Base-by-base conservation (phyloP, 2,797 vertebrate genomes). In the Thamnophis elegans region DNA sequence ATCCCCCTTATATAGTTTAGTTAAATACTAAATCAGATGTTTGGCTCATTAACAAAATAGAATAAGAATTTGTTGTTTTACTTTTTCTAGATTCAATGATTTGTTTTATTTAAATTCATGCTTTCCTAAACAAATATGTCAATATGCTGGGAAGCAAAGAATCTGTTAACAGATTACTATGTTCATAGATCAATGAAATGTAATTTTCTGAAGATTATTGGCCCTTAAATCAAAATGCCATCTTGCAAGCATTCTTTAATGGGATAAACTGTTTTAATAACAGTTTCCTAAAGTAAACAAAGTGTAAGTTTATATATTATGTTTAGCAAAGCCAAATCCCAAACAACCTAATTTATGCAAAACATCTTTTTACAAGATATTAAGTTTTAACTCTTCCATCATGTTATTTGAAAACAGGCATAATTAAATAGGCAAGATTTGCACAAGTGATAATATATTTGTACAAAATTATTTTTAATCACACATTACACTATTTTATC, bases 191-290 rank as follows among this genome's bases (percentile, higher is more conserved):
- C 26, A 53, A 20, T 62, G 26, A 55, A 91, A 87, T 65, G 85
- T 36, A 65, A 86, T 68, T 91, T 65, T 65, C 51, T 91, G 54
- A 42, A 65, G 51, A 54, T 53, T 89, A 58, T 92, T 92, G n/a
- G 4, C 26, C 73, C 5, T 28, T 62, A 36, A 85, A 54, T 82
- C 14, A 53, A n/a, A 60, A 36, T 92, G 87, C 56, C 73, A 54
- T 55, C 55, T 54, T 85, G 73, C 20, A 59, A 92, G 89, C 56
- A 89, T 51, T 42, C 18, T 59, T 89, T 88, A 7, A 16, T 62
- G 85, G 58, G n/a, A 53, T 86, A 59, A 60, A 86, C 16, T 54
- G 60, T 87, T 51, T 47, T 85, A 78, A 42, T 42, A 78, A 54
- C 65, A 32, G 59, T 54, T 36, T 51, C 59, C 14, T 55, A n/a